Evolutionary conservation across 2,113 vertebrate genomes (phyloP).

Genomic region (Xenopus tropicalis): UCB_Xtro_10.0 CM004444.2:162383001-162383500

Average conservation of each 20-base stretch:
- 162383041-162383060: slow-evolving; percentile 50
- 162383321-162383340: slow-evolving; percentile 36
- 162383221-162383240: slow-evolving; percentile 50
- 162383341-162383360: slow-evolving; percentile 22
- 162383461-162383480: slow-evolving; percentile 60
- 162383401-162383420: slow-evolving; percentile 62
- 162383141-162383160: slow-evolving; percentile 69
- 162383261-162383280: slow-evolving; percentile 37
- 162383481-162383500: slow-evolving; percentile 50
- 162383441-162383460: slow-evolving; percentile 72
- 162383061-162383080: slow-evolving; percentile 57
- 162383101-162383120: slow-evolving; percentile 54
- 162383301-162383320: slow-evolving; percentile 32
- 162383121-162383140: slow-evolving; percentile 55
- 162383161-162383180: slow-evolving; percentile 67
- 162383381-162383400: slow-evolving; percentile 80
- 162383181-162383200: slow-evolving; percentile 52
- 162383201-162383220: slow-evolving; percentile 45
- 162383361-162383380: slow-evolving; percentile 70
- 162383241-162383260: slow-evolving; percentile 39
- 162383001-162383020: slow-evolving; percentile 63
- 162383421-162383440: slow-evolving; percentile 78
- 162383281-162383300: slow-evolving; percentile 16
- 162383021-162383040: slow-evolving; percentile 59
- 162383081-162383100: slow-evolving; percentile 52